These are phyloP conservation scores for Lutjanus argentimaculatus DNA, from an alignment of 2,797 vertebrate species.

Conservation along the genomic window DNA sequence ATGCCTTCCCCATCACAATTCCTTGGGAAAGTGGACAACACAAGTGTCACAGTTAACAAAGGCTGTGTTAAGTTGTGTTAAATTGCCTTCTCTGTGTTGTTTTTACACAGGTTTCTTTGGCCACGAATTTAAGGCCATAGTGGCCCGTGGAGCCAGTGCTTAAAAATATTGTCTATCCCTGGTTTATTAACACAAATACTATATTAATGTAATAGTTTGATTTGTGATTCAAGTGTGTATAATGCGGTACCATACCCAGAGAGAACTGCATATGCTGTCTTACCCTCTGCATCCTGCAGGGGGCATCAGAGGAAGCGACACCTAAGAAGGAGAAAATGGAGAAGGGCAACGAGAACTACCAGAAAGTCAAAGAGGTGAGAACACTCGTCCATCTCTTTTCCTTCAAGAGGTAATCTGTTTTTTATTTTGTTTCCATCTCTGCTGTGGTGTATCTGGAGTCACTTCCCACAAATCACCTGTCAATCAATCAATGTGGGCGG, in stretches of 20 bases:
- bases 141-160: too few relatives aligned
- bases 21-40: too few relatives aligned
- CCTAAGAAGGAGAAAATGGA: constrained; percentile 85
- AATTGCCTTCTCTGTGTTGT: too few relatives aligned
- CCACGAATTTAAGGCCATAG: too few relatives aligned
- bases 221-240: constrained; percentile 16
- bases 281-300: constrained; percentile 69
- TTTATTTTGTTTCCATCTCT: constrained; percentile 47
- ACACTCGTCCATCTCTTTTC: not conserved
- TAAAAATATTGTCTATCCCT: too few relatives aligned
- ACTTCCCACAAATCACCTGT: constrained; percentile 40
- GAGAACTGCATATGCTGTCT: constrained; percentile 56
- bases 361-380: constrained; percentile 92
- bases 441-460: constrained; percentile 24
- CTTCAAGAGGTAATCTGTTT: not conserved
- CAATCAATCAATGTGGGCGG: constrained; percentile 43
- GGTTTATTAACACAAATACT: not conserved
- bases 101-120: too few relatives aligned
- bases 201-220: not conserved
- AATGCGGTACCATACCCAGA: not conserved
- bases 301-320: constrained; percentile 57
- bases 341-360: constrained; percentile 96
- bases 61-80: too few relatives aligned
- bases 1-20: too few relatives aligned
- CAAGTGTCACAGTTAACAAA: too few relatives aligned